Evolutionary conservation across 2,797 vertebrate species (phyloP).

Genomic region (Chromis chromis): DNA sequence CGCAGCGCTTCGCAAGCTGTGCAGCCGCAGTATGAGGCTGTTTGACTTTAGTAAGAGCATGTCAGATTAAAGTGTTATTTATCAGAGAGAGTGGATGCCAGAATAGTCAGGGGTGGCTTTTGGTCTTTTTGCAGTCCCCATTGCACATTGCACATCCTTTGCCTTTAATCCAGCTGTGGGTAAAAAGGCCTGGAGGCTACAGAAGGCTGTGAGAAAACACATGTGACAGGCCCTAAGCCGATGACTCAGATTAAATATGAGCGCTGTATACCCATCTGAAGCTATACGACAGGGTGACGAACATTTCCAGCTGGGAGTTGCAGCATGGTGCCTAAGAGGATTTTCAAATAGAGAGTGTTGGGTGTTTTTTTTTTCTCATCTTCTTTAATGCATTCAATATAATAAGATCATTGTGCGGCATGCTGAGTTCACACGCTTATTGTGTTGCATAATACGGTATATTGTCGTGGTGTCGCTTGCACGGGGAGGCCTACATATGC

Average conservation of each 20-base stretch:
- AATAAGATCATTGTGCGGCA: conserved; percentile 42
- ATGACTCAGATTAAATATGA: conserved; percentile 76
- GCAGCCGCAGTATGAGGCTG: conserved; percentile 55
- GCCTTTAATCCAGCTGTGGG: conserved; percentile 57
- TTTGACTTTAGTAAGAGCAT: conserved; percentile 66
- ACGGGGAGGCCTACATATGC: conserved; percentile 32
- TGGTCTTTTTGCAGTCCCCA: conserved; percentile 50
- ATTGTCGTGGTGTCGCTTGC: conserved; percentile 39
- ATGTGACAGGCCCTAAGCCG: conserved; percentile 68
- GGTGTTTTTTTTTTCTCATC: conserved; percentile 11
- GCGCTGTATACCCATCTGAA: conserved; percentile 56
- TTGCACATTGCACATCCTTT: conserved; percentile 44
- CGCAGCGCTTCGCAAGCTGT: conserved; percentile 47
- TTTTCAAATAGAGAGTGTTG: conserved; percentile 48
- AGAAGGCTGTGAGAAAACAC: conserved; percentile 54
- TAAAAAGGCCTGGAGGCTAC: conserved; percentile 52
- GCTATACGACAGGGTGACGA: conserved; percentile 62
- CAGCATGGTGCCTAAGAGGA: conserved; percentile 54
- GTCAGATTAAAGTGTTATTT: conserved; percentile 73
- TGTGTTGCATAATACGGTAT: conserved; percentile 44
- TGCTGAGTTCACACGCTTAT: conserved; percentile 29
- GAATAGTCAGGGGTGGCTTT: conserved; percentile 26
- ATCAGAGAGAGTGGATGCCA: conserved; percentile 55
- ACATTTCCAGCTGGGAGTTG: conserved; percentile 39
- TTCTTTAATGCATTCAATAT: conserved; percentile 47